Evolutionary conservation across 2,113 vertebrate species (phyloP), one percentile per base, ranked within the genome.

Genomic region (Pluvialis apricaria): DNA sequence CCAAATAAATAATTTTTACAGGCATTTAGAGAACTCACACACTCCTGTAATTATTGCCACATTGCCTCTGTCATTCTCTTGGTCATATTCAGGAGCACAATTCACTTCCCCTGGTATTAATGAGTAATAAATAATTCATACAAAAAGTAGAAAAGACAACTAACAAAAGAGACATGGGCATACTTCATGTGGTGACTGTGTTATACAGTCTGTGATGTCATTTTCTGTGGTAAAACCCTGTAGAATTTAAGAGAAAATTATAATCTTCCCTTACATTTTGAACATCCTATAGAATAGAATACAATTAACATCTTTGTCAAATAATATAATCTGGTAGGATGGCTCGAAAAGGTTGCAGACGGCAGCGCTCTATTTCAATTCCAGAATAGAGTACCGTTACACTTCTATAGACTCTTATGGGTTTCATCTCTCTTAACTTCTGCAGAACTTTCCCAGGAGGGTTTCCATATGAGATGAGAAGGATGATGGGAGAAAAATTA

Each of bases 111-210:
- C 8, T 2, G 2, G n/a, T 85, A 94, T 66, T 96, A 95, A 95
- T 91, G 91, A 94, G 68, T 77, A 94, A 97, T 94, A 97, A 96
- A 94, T 97, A 96, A 95, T 97, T 95, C 91, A 96, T 94, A 85
- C 20, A 82, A 85, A 90, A 96, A 95, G 65, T 57, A 82, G 89
- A 82, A 86, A 95, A 70, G 92, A 80, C 20, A 62, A 31, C 78
- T 86, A 77, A 95, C 82, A 94, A 95, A 97, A 89, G 92, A 88
- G 66, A 83, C 51, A 58, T 13, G 1, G n/a, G 44, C 68, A 82
- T 77, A 78, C 54, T 94, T 96, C 86, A 83, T 26, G 62, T 81
- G 66, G 89, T 70, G 75, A 87, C 81, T 90, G 47, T 58, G 73
- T 95, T 95, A 92, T 69, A 28, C 9, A 61, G 81, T 25, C 78